Evolutionary conservation across 2,888 invertebrate genomes (phyloP), one percentile per base, ranked within the genome.

Genomic region (Macaria liturata): DNA sequence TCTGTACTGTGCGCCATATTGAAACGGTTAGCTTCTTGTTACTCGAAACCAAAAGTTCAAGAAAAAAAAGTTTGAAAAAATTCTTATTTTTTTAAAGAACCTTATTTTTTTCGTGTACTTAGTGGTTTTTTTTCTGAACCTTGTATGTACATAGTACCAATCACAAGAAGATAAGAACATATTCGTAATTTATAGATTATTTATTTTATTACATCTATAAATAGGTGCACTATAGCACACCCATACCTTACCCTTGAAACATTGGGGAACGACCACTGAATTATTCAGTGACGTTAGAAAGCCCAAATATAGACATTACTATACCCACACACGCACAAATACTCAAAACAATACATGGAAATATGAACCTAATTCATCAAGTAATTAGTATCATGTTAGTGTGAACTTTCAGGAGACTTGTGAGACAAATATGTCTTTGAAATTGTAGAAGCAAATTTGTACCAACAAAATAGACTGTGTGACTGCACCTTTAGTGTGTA

Each of bases 251-350:
- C 90, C 90, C 91, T 90, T 91, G 91, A 91, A 90, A 85, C 84
- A 78, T 79, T 81, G 78, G 88, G 86, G 87, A 82, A 86, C 84
- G 84, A 86, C 88, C 88, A 83, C 85, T 91, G 88, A 91, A 91
- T 91, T 82, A 91, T 91, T 91, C 89, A 91, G 86, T 87, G 86
- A 86, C 88, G 88, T 83, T 86, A 84, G 84, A 86, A 85, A 87
- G 79, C 80, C 85, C 86, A 88, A 89, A 89, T 89, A 91, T 89
- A 91, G 84, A 86, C 85, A 87, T 80, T 84, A 81, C 83, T 80
- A 81, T 73, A 78, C 79, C 74, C 77, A 80, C 81, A 76, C 81
- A 78, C 75, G 71, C 75, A 68, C 70, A 70, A 66, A 70, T 70
- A 37, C 7, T 37, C 7, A 37, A 37, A 31, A 76, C 69, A 65